phyloP scores from a whole-genome alignment of 23 tunicate species.

The Diplosoma virens region DNA sequence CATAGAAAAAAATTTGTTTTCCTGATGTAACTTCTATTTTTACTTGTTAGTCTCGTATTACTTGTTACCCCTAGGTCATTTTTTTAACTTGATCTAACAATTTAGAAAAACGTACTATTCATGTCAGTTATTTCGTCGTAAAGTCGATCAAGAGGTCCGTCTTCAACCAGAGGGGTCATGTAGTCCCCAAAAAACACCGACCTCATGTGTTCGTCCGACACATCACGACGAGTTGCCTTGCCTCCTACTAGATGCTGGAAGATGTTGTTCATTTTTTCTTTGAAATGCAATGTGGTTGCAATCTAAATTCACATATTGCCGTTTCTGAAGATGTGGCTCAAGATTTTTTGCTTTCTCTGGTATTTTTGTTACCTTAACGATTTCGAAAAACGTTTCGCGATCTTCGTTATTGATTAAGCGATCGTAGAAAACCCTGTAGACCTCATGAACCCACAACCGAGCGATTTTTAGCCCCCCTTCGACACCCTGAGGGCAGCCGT shows the following conservation, averaged over 20 bases:
- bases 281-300: constrained; percentile 79
- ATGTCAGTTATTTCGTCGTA: constrained; percentile 75
- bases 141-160: constrained; percentile 54
- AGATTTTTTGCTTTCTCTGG: too few species aligned
- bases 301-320: too few species aligned
- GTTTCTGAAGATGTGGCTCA: too few species aligned
- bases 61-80: neutral
- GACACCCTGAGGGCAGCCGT: constrained; percentile 71
- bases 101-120: constrained; percentile 33
- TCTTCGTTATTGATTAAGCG: constrained; percentile 78
- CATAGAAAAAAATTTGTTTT: neutral
- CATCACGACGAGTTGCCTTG: constrained; percentile 60
- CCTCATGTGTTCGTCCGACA: constrained; percentile 61
- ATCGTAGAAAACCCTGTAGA: constrained; percentile 85
- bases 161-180: constrained; percentile 87
- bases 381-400: constrained; percentile 67
- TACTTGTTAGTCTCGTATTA: neutral
- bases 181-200: constrained; percentile 84
- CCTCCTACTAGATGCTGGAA: constrained; percentile 67
- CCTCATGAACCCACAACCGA: constrained; percentile 89
- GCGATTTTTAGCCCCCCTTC: constrained; percentile 69
- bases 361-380: constrained; percentile 84
- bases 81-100: neutral
- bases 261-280: constrained; percentile 82
- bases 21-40: too few species aligned